Evolutionary conservation across 1,140 invertebrate species (phyloP).

Genomic region (Belonocnema kinseyi): DNA sequence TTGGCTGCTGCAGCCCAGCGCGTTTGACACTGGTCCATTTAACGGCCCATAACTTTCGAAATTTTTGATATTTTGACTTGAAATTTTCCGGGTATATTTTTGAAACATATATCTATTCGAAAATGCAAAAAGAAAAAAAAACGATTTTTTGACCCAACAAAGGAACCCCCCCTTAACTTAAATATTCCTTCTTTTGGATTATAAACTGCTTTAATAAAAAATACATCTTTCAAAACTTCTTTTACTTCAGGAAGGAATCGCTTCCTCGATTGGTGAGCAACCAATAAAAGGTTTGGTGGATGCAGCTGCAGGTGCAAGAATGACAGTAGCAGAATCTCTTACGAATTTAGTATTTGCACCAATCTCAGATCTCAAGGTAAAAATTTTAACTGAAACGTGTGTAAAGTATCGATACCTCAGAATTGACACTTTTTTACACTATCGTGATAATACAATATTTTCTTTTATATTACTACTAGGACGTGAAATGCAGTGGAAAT

Average conservation of each 20-base stretch:
- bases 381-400: neutral
- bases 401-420: neutral
- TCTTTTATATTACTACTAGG: slow-evolving; percentile 69
- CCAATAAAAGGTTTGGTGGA: slow-evolving; percentile 94
- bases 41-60: no score
- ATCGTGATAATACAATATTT: neutral
- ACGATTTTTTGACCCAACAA: no score
- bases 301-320: slow-evolving; percentile 89
- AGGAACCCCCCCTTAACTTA: no score
- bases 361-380: slow-evolving; percentile 85
- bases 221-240: neutral
- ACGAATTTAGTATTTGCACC: slow-evolving; percentile 97
- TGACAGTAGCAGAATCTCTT: slow-evolving; percentile 95
- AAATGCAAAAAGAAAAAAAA: no score
- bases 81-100: no score
- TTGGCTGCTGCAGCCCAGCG: no score
- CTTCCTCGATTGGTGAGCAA: slow-evolving; percentile 97
- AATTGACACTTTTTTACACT: slow-evolving; percentile 18
- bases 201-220: no score
- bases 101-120: no score
- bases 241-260: slow-evolving; percentile 84
- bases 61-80: no score
- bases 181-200: no score
- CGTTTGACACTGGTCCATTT: no score
- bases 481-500: slow-evolving; percentile 98